These are phyloP conservation scores for Antrozous pallidus DNA, from an alignment of 2,797 vertebrate genomes.

Conservation along the genomic window DNA sequence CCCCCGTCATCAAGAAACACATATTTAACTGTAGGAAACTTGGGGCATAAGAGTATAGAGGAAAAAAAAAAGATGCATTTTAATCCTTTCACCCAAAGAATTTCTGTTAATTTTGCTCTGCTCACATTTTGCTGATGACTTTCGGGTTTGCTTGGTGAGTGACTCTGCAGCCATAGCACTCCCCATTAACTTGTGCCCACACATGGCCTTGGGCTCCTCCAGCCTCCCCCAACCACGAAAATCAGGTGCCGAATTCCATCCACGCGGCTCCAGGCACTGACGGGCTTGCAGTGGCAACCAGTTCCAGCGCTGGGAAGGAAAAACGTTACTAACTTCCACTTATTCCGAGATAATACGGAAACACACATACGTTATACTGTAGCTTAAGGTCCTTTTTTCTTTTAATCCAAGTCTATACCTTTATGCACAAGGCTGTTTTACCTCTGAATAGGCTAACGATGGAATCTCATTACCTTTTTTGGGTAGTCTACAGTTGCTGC, in stretches of 20 bases:
- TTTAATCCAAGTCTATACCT: background rate
- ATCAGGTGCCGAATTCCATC: background rate
- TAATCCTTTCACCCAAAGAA: background rate
- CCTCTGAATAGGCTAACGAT: background rate
- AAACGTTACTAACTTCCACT: no score
- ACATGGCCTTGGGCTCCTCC: background rate
- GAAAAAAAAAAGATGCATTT: background rate
- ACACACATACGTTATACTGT: no score
- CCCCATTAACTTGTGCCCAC: background rate
- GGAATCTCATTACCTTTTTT: constrained; percentile 31
- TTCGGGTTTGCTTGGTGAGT: background rate
- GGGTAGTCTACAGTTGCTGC: constrained; percentile 2
- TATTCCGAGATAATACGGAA: background rate
- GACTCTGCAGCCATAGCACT: background rate
- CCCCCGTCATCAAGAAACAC: background rate
- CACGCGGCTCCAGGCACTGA: background rate
- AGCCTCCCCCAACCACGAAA: no score
- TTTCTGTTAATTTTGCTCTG: background rate
- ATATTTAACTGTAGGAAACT: background rate
- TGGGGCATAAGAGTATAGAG: background rate
- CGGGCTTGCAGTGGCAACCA: background rate
- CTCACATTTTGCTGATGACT: background rate
- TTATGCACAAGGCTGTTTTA: constrained; percentile 33
- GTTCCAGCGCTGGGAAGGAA: background rate
- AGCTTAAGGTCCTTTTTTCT: background rate